These are phyloP conservation scores for Myxocyprinus asiaticus DNA, from an alignment of 2,113 vertebrate genomes.

Conservation along the genomic window DNA sequence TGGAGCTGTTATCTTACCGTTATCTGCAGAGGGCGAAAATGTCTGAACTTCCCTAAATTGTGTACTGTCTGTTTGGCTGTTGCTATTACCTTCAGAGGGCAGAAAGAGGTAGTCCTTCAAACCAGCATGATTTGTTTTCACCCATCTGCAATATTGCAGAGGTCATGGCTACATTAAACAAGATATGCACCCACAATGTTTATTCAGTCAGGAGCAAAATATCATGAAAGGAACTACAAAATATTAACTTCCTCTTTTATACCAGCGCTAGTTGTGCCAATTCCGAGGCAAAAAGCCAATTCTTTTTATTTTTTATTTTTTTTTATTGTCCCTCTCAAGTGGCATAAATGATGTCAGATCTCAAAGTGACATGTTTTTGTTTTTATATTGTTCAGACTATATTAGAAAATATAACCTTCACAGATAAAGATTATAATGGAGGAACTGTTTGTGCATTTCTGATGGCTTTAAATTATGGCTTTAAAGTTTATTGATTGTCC, in stretches of 20 bases:
- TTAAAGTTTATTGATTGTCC: too few relatives aligned
- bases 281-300: conserved; percentile 19
- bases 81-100: not conserved
- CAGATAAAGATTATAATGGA: not conserved
- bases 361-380: not conserved
- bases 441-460: not conserved
- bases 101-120: conserved; percentile 17
- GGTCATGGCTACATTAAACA: not conserved
- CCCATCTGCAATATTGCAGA: not conserved
- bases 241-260: conserved; percentile 70
- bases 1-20: conserved; percentile 36
- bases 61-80: not conserved
- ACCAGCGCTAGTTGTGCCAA: conserved; percentile 51
- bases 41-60: conserved; percentile 44
- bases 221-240: conserved; percentile 50
- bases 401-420: not conserved
- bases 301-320: too few relatives aligned
- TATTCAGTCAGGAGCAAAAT: conserved; percentile 58
- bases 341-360: not conserved
- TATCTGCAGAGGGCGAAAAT: conserved; percentile 38
- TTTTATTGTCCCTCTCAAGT: not conserved
- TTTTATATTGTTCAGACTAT: not conserved
- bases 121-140: conserved; percentile 7
- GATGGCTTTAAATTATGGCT: too few relatives aligned
- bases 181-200: conserved; percentile 45